Percentiles rank a stretch among this genome's conserved stretches.
Conservation (phyloP, 2,888 invertebrate species). For the Caenorhabditis zanzibari region DNA sequence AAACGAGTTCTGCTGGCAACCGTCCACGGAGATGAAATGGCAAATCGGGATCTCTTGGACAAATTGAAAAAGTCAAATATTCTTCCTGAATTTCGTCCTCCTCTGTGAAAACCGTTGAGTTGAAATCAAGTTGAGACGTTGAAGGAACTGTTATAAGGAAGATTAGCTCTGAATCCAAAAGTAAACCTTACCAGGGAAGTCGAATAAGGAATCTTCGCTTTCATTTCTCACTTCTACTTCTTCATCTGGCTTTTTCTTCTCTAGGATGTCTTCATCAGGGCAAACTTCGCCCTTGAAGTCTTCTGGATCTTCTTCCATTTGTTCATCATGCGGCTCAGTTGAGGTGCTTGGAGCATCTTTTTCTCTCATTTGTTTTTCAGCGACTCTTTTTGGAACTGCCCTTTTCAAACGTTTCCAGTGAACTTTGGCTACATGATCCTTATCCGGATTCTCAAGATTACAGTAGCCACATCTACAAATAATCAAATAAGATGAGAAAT, state of each 20-base stretch:
- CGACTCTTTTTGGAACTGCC: conserved; percentile 28
- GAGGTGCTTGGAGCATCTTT: conserved; percentile 7
- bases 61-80: conserved; percentile 42
- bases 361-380: conserved; percentile 4
- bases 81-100: conserved; percentile 35
- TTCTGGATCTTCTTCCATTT: not conserved
- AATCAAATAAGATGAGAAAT: not conserved
- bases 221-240: not conserved
- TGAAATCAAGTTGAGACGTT: conserved; percentile 25
- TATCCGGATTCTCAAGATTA: conserved; percentile 51
- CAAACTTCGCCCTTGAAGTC: not conserved
- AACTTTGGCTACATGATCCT: conserved; percentile 36
- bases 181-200: conserved; percentile 9
- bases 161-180: not conserved
- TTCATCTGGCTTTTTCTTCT: not conserved
- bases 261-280: not conserved
- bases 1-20: conserved; percentile 36
- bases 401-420: conserved; percentile 65
- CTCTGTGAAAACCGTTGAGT: conserved; percentile 31
- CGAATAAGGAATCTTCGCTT: not conserved
- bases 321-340: not conserved
- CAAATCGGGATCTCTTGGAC: conserved; percentile 20
- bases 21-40: conserved; percentile 42
- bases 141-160: conserved; percentile 23
- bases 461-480: conserved; percentile 68